These are phyloP conservation scores for Drosophila hamatofila DNA, from an alignment of 2,888 invertebrate genomes.

Conservation along the genomic window DNA sequence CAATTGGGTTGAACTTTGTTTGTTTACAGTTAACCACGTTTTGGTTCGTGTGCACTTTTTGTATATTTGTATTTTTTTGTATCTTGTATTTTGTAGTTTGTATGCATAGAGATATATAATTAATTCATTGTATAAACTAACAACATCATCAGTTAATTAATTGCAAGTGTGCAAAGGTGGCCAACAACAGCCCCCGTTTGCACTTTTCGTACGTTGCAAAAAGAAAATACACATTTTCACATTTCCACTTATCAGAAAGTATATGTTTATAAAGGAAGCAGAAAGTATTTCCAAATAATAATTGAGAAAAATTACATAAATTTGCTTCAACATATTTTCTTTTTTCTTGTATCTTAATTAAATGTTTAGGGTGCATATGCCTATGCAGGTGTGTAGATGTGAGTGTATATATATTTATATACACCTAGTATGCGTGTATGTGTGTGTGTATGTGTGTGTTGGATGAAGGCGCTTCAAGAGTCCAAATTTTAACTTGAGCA, in stretches of 20 bases:
- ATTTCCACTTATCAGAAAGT: constrained; percentile 54
- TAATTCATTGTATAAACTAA: constrained; percentile 70
- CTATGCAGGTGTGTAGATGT: constrained; percentile 19
- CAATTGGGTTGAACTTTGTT: not conserved
- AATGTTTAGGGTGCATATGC: constrained; percentile 27
- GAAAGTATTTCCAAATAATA: constrained; percentile 12
- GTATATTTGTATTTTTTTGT: constrained; percentile 3
- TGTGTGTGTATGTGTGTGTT: constrained; percentile 19
- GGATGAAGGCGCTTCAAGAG: constrained; percentile 51
- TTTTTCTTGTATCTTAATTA: constrained; percentile 42
- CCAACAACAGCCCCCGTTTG: constrained; percentile 17
- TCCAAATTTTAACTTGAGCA: constrained; percentile 64
- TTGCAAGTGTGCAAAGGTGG: constrained; percentile 65
- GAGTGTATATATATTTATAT: constrained; percentile 6
- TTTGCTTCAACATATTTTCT: constrained; percentile 13
- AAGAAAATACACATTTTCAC: constrained; percentile 64
- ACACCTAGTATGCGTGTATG: constrained; percentile 9
- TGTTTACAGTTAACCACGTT: constrained; percentile 21
- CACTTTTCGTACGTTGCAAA: constrained; percentile 51
- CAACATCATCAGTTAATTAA: constrained; percentile 73
- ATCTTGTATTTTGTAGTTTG: constrained; percentile 27
- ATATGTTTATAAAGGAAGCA: constrained; percentile 26
- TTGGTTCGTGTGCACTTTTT: constrained; percentile 32
- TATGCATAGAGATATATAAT: constrained; percentile 36
- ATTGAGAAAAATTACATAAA: constrained; percentile 51